phyloP scores from a whole-genome alignment of 2,113 vertebrate species.

The Phocoena sinus region DNA sequence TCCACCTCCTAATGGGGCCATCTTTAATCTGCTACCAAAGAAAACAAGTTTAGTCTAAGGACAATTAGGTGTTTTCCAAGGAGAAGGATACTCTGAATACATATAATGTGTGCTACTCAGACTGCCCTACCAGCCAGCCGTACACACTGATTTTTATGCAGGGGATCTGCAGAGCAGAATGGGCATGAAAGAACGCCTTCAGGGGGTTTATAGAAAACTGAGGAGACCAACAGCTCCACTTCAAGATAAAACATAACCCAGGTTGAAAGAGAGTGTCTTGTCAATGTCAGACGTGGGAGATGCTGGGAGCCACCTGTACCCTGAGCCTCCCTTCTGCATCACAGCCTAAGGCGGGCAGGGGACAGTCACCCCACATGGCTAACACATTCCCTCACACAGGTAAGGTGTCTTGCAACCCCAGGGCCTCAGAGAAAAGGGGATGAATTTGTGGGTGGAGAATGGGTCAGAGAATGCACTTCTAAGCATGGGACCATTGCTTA shows the following conservation, averaged over 20 bases:
- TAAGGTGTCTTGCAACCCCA: background rate
- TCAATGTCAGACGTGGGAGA: background rate
- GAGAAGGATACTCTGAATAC: background rate
- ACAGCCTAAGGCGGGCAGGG: background rate
- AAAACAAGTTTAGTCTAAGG: background rate
- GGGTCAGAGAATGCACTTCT: background rate
- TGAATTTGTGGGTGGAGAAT: background rate
- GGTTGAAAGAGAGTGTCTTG: background rate
- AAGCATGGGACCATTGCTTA: background rate
- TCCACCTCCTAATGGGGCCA: background rate
- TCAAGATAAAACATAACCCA: background rate
- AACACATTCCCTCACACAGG: background rate
- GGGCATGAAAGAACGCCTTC: background rate
- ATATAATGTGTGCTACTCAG: background rate
- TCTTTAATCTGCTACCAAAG: background rate
- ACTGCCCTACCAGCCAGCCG: accelerated
- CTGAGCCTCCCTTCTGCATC: background rate
- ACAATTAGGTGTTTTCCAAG: background rate
- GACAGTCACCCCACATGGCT: too few species aligned
- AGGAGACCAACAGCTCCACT: background rate
- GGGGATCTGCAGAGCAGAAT: background rate
- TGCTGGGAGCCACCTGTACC: too few species aligned
- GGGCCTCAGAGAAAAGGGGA: background rate
- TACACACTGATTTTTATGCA: background rate
- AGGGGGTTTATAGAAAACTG: background rate